Conservation (phyloP, 2,113 vertebrate genomes). For the Phycodurus eques region DNA sequence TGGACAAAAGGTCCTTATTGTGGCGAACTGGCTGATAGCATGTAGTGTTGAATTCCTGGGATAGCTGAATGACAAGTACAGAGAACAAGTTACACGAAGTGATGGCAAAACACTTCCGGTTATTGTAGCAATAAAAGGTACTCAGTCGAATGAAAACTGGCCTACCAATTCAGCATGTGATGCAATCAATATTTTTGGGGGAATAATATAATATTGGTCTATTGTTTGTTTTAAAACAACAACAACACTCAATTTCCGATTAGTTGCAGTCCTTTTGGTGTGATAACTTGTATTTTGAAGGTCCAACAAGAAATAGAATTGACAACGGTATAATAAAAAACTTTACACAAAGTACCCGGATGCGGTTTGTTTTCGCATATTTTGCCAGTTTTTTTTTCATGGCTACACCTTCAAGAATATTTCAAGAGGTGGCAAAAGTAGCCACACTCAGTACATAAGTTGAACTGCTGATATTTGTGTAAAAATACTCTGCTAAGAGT, state of each 20-base stretch:
- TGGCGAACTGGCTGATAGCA: conserved; percentile 18
- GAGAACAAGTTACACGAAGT: conserved; percentile 15
- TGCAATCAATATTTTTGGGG: not conserved
- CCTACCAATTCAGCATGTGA: not conserved
- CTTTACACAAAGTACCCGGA: conserved; percentile 11
- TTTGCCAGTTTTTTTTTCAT: not conserved
- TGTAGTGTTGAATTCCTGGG: conserved; percentile 59
- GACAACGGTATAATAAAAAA: not conserved
- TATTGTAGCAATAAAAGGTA: not conserved
- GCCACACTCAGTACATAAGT: not conserved
- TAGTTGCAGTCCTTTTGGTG: not conserved
- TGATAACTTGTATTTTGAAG: conserved; percentile 1
- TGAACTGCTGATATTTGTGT: not conserved
- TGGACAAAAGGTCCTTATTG: conserved; percentile 16
- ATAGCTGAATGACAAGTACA: conserved; percentile 69
- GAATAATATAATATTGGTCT: not conserved
- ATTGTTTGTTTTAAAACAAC: not conserved
- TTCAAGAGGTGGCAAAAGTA: not conserved
- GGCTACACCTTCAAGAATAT: not conserved
- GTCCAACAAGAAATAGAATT: not conserved
- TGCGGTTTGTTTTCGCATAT: not conserved
- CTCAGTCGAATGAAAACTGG: not conserved
- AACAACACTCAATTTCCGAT: not conserved
- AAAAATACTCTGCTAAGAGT: not conserved
- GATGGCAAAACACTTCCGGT: not conserved